Conservation (phyloP, 1,140 invertebrate species). For the Drosophila albomicans region DNA sequence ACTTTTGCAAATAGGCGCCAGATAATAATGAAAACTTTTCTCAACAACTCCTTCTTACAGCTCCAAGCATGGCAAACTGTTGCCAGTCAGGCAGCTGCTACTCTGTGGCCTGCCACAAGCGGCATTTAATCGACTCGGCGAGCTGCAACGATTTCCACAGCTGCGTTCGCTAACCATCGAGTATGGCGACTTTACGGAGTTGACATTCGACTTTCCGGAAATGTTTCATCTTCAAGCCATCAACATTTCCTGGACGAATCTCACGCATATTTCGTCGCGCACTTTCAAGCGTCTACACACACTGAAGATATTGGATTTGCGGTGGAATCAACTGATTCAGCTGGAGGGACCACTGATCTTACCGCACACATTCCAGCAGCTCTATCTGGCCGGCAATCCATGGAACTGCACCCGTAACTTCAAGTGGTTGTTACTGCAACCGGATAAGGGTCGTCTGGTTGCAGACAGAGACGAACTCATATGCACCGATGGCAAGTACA, state of each 20-base stretch:
- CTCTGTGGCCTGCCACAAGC: constrained; percentile 80
- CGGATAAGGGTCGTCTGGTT: constrained; percentile 84
- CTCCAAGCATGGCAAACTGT: constrained; percentile 29
- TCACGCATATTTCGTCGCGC: constrained; percentile 75
- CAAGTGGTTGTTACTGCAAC: constrained; percentile 86
- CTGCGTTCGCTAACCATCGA: constrained; percentile 81
- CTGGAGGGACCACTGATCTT: constrained; percentile 82
- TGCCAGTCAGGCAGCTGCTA: constrained; percentile 51
- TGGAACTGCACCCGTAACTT: constrained; percentile 87
- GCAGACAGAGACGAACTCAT: constrained; percentile 86
- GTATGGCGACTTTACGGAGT: constrained; percentile 81
- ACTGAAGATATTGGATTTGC: constrained; percentile 84
- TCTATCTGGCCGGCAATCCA: constrained; percentile 86
- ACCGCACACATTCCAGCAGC: constrained; percentile 71
- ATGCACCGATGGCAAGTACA: constrained; percentile 85
- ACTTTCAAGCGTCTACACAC: constrained; percentile 81
- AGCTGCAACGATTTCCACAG: constrained; percentile 73
- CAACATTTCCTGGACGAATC: constrained; percentile 85
- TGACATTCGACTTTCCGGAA: constrained; percentile 81
- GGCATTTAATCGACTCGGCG: constrained; percentile 66
- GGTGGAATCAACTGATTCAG: constrained; percentile 85
- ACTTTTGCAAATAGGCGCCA: too few relatives aligned
- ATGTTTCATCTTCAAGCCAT: constrained; percentile 84
- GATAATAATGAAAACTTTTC: too few relatives aligned
- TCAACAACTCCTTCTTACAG: neutral